These are phyloP conservation scores for Drosophila novamexicana DNA, from an alignment of 1,140 invertebrate species.

Conservation along the genomic window DNA sequence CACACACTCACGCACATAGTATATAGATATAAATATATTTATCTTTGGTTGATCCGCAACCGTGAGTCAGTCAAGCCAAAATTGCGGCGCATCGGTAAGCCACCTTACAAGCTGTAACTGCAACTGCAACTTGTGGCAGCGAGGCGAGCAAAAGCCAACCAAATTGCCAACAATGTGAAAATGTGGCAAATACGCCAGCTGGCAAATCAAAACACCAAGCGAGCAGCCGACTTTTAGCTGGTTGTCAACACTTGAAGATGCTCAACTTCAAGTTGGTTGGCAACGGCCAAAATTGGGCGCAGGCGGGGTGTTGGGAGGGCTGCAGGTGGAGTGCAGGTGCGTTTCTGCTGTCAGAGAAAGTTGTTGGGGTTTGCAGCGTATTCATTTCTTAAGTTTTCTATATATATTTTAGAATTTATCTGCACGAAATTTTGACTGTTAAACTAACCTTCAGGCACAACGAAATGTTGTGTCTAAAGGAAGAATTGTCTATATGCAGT, in stretches of 20 bases:
- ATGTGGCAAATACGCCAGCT: constrained; percentile 68
- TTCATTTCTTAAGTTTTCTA: too few species aligned
- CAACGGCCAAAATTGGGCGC: neutral
- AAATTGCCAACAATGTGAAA: constrained; percentile 53
- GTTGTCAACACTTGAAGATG: constrained; percentile 22
- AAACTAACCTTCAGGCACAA: too few species aligned
- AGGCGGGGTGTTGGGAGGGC: neutral
- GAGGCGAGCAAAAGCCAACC: constrained; percentile 26
- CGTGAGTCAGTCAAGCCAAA: constrained; percentile 67
- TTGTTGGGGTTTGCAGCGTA: too few species aligned
- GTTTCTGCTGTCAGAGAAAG: neutral
- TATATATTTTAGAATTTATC: too few species aligned
- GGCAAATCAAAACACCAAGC: constrained; percentile 64
- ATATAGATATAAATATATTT: constrained; percentile 10
- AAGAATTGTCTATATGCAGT: too few species aligned
- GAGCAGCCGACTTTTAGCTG: constrained; percentile 25
- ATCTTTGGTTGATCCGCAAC: constrained; percentile 1
- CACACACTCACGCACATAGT: constrained; percentile 14
- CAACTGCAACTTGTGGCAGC: constrained; percentile 57
- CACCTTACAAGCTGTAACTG: constrained; percentile 62
- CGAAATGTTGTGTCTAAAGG: too few species aligned
- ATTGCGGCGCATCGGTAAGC: constrained; percentile 63
- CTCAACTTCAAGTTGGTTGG: neutral
- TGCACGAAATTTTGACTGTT: too few species aligned
- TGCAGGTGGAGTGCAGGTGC: neutral